Evolutionary conservation across 1,140 invertebrate genomes (phyloP).

Genomic region (Liolophura sinensis): DNA sequence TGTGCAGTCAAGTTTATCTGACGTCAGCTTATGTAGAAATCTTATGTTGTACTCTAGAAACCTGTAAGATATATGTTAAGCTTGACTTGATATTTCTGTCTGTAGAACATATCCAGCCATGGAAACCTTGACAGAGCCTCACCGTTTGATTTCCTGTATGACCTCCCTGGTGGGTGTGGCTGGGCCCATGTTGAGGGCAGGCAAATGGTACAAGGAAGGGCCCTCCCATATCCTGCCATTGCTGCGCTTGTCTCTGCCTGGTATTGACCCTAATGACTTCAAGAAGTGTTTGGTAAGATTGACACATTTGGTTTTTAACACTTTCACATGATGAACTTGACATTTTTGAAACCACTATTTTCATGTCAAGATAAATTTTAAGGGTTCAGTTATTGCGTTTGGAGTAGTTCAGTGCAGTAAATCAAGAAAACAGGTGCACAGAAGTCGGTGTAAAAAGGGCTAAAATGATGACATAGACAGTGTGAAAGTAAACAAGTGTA

Average conservation of each 20-base stretch:
- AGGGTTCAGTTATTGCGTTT: too few species aligned
- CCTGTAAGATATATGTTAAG: too few species aligned
- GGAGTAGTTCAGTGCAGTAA: too few species aligned
- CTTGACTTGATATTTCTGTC: conserved; percentile 6
- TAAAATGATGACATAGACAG: background rate
- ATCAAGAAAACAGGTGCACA: background rate
- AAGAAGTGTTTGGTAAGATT: conserved; percentile 74
- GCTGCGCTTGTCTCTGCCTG: conserved; percentile 77
- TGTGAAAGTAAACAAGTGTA: too few species aligned
- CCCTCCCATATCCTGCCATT: conserved; percentile 80
- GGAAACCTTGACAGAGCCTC: conserved; percentile 85
- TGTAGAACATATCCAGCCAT: conserved; percentile 64
- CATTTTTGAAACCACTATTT: too few species aligned
- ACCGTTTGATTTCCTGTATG: conserved; percentile 79
- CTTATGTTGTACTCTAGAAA: too few species aligned
- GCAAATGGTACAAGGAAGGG: conserved; percentile 71
- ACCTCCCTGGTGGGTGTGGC: conserved; percentile 74
- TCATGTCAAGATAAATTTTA: too few species aligned
- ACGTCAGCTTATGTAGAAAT: too few species aligned
- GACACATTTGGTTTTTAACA: background rate
- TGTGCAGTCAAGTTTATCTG: too few species aligned
- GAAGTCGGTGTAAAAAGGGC: background rate
- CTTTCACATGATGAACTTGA: background rate
- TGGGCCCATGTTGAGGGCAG: conserved; percentile 64
- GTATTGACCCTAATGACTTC: conserved; percentile 89